Base-by-base conservation (phyloP, 1,140 invertebrate genomes). In the Cyclina sinensis region DNA sequence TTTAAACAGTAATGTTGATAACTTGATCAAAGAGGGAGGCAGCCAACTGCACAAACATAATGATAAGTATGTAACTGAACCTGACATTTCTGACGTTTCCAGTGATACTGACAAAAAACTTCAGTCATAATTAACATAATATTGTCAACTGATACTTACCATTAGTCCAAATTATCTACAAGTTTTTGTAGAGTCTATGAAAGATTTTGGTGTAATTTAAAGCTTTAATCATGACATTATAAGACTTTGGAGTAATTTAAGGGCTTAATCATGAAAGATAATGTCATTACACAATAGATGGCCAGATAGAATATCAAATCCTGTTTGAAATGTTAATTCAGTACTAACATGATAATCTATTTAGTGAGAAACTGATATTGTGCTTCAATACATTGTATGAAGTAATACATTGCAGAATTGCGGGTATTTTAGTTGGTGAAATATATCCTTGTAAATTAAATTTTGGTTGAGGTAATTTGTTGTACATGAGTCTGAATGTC, bases 191-290 rank as follows among this genome's bases (percentile, higher is more conserved):
- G 27, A 70, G 5, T 70, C 3, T 70, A 39, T 70, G 14, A 39
- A 70, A 70, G 65, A 37, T 37, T 21, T 35, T 18, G 37, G 35
- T 37, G 65, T 70, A 70, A 70, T 70, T 37, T 70, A 70, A 70
- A 27, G 65, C 32, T n/a, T 18, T 70, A 70, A 70, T 70, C 65
- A 70, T 70, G 11, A 18, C n/a, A n/a, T n/a, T n/a, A n/a, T n/a
- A n/a, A n/a, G n/a, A n/a, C 43, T 43, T 43, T 43, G 43, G n/a
- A n/a, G n/a, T n/a, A n/a, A n/a, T n/a, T n/a, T n/a, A n/a, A n/a
- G n/a, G n/a, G n/a, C n/a, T n/a, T 65, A 65, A 65, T 65, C 59
- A 65, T 65, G 11, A 18, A 32, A 2, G 59, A 70, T 70, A 37
- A 70, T 70, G 65, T 70, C 16, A 39, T 37, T 37, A 70, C 16